A percentile compares a stretch with the other conserved stretches of the same genome.
These are phyloP conservation scores for Orgyia antiqua DNA, from an alignment of 2,888 invertebrate genomes.

Conservation along the genomic window DNA sequence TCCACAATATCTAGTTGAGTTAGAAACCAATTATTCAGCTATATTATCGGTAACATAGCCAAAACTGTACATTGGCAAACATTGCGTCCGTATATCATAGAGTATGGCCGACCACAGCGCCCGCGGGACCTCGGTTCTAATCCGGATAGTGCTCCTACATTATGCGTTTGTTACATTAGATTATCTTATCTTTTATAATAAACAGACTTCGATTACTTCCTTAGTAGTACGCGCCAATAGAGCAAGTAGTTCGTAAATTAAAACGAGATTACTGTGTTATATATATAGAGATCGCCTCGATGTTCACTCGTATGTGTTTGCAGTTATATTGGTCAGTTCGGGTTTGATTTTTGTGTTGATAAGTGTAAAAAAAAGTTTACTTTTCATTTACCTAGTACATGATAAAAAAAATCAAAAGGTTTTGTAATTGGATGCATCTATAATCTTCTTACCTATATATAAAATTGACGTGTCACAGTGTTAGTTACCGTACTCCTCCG, in stretches of 20 bases:
- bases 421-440: too few species aligned
- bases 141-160: constrained; percentile 26
- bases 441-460: too few species aligned
- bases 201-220: constrained; percentile 18
- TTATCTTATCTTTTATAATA: constrained; percentile 23
- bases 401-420: neutral
- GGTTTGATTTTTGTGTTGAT: too few species aligned
- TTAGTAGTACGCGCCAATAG: too few species aligned
- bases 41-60: constrained; percentile 19
- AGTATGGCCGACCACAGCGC: constrained; percentile 9
- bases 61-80: constrained; percentile 26
- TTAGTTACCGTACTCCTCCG: too few species aligned
- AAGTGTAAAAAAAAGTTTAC: too few species aligned
- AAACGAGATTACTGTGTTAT: too few species aligned
- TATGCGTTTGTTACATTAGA: constrained; percentile 19
- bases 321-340: too few species aligned
- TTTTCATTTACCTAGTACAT: too few species aligned
- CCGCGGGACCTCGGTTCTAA: constrained; percentile 27
- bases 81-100: constrained; percentile 14
- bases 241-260: too few species aligned
- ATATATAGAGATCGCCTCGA: neutral
- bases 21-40: constrained; percentile 21
- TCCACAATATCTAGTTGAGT: constrained; percentile 1
- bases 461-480: too few species aligned
- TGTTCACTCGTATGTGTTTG: too few species aligned